Conservation (phyloP, 1,140 invertebrate genomes). For the Orius laevigatus region DNA sequence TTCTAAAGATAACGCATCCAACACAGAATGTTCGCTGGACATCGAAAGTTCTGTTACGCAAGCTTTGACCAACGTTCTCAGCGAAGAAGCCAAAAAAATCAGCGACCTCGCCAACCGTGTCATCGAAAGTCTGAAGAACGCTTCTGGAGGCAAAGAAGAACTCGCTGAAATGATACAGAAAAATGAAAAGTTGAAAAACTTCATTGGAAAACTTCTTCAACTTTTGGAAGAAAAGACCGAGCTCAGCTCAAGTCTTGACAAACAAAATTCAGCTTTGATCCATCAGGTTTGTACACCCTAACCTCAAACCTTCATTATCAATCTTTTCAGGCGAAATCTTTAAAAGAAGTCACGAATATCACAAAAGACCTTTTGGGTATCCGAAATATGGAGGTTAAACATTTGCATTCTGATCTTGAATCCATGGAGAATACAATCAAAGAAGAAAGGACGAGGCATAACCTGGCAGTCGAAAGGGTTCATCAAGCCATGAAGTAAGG, state of each 20-base stretch:
- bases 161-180: slow-evolving; percentile 7
- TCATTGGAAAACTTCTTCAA: slow-evolving; percentile 20
- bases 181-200: slow-evolving; percentile 18
- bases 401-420: slow-evolving; percentile 50
- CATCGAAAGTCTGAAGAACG: slow-evolving; percentile 9
- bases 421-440: slow-evolving; percentile 49
- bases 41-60: no score
- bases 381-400: slow-evolving; percentile 55
- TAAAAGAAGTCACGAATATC: slow-evolving; percentile 59
- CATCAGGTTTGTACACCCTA: slow-evolving; percentile 16
- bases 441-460: slow-evolving; percentile 48
- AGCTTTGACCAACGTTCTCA: no score
- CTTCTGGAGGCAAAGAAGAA: background rate
- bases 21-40: no score
- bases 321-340: slow-evolving; percentile 27
- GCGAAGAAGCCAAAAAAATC: background rate
- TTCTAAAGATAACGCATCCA: no score
- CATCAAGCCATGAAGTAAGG: slow-evolving; percentile 36
- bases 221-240: slow-evolving; percentile 21
- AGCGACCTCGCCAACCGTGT: slow-evolving; percentile 8
- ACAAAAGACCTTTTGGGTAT: slow-evolving; percentile 61
- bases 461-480: slow-evolving; percentile 46
- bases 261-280: slow-evolving; percentile 19
- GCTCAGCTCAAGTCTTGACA: slow-evolving; percentile 16
- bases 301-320: slow-evolving; percentile 8